phyloP scores from a whole-genome alignment of 1,140 invertebrate species.

The Ridgeia piscesae region DNA sequence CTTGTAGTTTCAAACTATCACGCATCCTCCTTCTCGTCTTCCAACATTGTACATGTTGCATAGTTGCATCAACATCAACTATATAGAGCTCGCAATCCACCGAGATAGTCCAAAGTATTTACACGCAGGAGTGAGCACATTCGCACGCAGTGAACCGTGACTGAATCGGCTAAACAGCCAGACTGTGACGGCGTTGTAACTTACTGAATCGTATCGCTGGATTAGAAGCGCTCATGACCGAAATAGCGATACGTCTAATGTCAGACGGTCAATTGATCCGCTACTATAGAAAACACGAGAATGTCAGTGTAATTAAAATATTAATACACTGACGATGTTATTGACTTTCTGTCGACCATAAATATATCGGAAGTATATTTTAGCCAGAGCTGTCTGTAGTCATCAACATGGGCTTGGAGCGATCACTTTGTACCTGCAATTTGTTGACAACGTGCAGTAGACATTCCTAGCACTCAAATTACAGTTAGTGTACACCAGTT shows the following conservation, averaged over 20 bases:
- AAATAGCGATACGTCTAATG: not conserved
- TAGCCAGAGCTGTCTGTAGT: not conserved
- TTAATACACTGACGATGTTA: not conserved
- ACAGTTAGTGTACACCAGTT: not conserved
- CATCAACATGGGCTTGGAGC: not conserved
- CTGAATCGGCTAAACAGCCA: not conserved
- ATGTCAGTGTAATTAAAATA: not conserved
- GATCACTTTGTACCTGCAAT: not conserved
- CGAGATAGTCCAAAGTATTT: not conserved
- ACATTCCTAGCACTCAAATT: not conserved
- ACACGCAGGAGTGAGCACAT: not conserved
- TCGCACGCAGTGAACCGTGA: not conserved
- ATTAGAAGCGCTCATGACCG: not conserved
- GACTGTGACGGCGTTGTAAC: not conserved
- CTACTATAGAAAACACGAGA: not conserved
- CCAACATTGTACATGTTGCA: not conserved
- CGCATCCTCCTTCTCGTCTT: not conserved
- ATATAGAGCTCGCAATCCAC: not conserved
- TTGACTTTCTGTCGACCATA: not conserved
- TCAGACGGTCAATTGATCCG: not conserved
- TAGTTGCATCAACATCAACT: not conserved
- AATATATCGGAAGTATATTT: not conserved
- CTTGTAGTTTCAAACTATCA: too few relatives aligned
- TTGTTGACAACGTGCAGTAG: not conserved
- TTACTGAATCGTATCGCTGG: not conserved